A percentile compares a stretch with the other conserved stretches of the same genome.
Conservation (phyloP, 2,888 invertebrate genomes). For the Acleris emargana region DNA sequence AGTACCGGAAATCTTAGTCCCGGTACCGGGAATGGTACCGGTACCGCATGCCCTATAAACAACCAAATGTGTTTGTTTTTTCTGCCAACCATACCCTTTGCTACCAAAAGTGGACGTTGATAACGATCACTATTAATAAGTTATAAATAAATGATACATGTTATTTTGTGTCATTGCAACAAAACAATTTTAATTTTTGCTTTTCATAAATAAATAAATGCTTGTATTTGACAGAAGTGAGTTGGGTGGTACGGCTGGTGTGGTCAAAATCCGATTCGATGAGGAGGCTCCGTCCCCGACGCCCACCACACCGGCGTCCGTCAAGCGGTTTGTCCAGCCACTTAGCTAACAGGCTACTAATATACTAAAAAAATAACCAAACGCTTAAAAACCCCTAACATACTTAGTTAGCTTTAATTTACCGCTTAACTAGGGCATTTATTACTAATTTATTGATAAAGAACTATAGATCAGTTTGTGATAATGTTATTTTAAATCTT, state of each 20-base stretch:
- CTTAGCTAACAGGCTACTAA: conserved; percentile 68
- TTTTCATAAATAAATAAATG: conserved; percentile 37
- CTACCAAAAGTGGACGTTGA: too few species aligned
- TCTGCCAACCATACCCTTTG: too few species aligned
- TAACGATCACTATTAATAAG: too few species aligned
- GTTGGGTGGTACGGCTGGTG: conserved; percentile 84
- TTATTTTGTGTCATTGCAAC: too few species aligned
- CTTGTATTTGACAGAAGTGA: conserved; percentile 83
- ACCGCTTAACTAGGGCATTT: background rate
- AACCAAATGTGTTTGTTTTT: too few species aligned
- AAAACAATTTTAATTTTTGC: too few species aligned
- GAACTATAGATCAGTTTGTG: background rate
- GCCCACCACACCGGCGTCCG: conserved; percentile 80
- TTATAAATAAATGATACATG: too few species aligned
- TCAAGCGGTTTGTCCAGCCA: conserved; percentile 81
- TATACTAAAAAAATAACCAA: conserved; percentile 39
- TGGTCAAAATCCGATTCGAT: conserved; percentile 83
- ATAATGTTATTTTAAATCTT: conserved; percentile 6
- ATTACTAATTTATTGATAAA: background rate
- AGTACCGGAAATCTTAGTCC: too few species aligned
- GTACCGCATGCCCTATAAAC: too few species aligned
- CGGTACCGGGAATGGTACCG: too few species aligned
- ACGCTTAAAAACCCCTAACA: conserved; percentile 14
- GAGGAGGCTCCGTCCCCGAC: conserved; percentile 79
- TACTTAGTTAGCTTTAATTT: conserved; percentile 8